Percentiles rank a stretch among this genome's conserved stretches.
phyloP scores from a whole-genome alignment of 92 coral and sea anemone species.

The Bergia sp. region DNA sequence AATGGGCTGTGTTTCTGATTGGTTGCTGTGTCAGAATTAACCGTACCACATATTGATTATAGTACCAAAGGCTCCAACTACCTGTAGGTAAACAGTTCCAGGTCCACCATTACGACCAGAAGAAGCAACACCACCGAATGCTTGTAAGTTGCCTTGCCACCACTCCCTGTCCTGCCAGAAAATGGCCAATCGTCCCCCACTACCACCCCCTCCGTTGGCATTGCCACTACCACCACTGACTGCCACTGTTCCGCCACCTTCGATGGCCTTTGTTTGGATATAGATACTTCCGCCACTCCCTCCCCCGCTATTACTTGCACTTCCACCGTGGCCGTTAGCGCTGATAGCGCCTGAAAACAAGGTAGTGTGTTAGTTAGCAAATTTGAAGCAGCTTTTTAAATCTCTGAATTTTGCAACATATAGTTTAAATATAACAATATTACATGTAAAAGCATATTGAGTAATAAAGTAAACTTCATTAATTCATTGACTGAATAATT shows the following conservation, averaged over 20 bases:
- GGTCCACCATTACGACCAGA: conserved; percentile 69
- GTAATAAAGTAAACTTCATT: too few species aligned
- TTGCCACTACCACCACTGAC: conserved; percentile 70
- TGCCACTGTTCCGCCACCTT: conserved; percentile 70
- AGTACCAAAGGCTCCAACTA: not conserved
- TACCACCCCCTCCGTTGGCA: conserved; percentile 72
- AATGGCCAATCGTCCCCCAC: conserved; percentile 77
- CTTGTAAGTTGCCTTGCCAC: conserved; percentile 73
- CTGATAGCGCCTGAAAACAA: conserved; percentile 29
- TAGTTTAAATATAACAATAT: too few species aligned
- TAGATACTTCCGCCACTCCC: conserved; percentile 83
- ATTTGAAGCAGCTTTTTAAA: too few species aligned
- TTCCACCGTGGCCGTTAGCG: conserved; percentile 53
- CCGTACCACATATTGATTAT: too few species aligned
- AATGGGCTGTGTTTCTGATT: not conserved
- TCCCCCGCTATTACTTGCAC: conserved; percentile 57
- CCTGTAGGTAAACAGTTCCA: conserved; percentile 73
- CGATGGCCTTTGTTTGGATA: conserved; percentile 56
- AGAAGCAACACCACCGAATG: conserved; percentile 71
- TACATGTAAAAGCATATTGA: too few species aligned
- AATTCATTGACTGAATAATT: too few species aligned
- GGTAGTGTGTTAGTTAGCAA: not conserved
- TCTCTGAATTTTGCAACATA: too few species aligned
- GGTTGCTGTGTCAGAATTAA: not conserved
- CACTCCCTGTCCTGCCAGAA: conserved; percentile 83